These are phyloP conservation scores for Resseliella maxima DNA, from an alignment of 2,888 invertebrate genomes.

Conservation along the genomic window DNA sequence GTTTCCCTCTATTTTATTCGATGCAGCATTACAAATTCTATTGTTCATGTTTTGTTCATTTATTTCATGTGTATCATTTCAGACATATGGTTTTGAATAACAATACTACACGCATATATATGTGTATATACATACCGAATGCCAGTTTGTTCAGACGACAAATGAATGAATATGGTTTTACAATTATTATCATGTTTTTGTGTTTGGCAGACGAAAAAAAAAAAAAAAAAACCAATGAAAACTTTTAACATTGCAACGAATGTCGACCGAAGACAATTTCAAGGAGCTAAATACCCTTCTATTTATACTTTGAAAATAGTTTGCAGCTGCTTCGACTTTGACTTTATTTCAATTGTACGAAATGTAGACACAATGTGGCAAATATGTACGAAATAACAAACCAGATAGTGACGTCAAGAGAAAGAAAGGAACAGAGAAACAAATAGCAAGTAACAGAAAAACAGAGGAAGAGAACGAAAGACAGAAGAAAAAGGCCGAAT, in stretches of 20 bases:
- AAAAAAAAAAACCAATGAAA: not conserved
- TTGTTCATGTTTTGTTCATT: not conserved
- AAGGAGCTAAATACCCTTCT: not conserved
- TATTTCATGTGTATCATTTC: not conserved
- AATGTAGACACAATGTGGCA: not conserved
- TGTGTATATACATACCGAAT: not conserved
- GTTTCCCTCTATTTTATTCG: not conserved
- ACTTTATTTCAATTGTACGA: conserved; percentile 22
- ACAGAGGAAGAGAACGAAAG: not conserved
- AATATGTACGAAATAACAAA: not conserved
- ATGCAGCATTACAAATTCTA: not conserved
- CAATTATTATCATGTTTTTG: conserved; percentile 46
- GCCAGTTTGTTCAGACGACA: conserved; percentile 28
- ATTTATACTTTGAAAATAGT: not conserved
- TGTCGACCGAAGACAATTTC: not conserved
- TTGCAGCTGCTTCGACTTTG: conserved; percentile 26
- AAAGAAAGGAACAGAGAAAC: not conserved
- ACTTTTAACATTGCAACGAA: not conserved
- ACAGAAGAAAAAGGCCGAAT: too few relatives aligned
- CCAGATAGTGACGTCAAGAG: not conserved
- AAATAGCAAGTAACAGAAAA: not conserved
- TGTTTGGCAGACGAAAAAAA: not conserved
- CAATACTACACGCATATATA: not conserved
- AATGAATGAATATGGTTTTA: conserved; percentile 24
- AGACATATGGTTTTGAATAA: conserved; percentile 3